Evolutionary conservation across 2,888 invertebrate genomes (phyloP), one percentile per base, ranked within the genome.

Genomic region (Meandrusa payeni): DNA sequence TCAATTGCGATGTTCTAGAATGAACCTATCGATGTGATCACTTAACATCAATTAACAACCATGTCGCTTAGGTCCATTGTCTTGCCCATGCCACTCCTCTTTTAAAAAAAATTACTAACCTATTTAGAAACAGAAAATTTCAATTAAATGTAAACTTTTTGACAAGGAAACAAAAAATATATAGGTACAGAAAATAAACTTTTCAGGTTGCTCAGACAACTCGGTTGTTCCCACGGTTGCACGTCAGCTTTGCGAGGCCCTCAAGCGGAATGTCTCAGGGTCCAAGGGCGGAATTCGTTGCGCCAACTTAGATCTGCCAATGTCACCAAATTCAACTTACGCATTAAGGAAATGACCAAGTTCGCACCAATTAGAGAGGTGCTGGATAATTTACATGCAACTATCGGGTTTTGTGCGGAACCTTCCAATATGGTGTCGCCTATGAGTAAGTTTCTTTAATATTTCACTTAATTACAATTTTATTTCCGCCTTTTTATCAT

Each of bases 211-310:
- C 89, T 97, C 40, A 93, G 94, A 47, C 95, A 96, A 59, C 86
- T 99, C 15, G 99, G 99, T 0, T 99, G 99, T 72, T 86, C 87
- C 0, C 96, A 98, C 75, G 98, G 97, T 1, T 99, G 99, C 70
- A 89, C 91, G 2, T 93, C 95, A 41, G 96, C 96, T 33, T 92
- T 95, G 24, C 76, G 96, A 37, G 95, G 96, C 2, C 95, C 96
- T 0, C 96, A 96, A 39, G 97, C 97, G 0, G 97, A 97, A 72
- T 95, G 95, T 59, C 88, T 98, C 4, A 91, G 99, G 4, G 94
- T 95, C 0, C 97, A 97, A 69, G 95, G 95, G 0, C 64, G 81
- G 6, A 83, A 80, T 60, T 76, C 87, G 0, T 82, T 99, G 0
- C 92, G 95, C 27, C 88, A 97, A 48, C 91, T 96, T 48, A 91